Percentiles rank a stretch among this genome's conserved stretches.
Conservation (phyloP, 2,888 invertebrate genomes). For the Amblyjoppa fuscipennis region DNA sequence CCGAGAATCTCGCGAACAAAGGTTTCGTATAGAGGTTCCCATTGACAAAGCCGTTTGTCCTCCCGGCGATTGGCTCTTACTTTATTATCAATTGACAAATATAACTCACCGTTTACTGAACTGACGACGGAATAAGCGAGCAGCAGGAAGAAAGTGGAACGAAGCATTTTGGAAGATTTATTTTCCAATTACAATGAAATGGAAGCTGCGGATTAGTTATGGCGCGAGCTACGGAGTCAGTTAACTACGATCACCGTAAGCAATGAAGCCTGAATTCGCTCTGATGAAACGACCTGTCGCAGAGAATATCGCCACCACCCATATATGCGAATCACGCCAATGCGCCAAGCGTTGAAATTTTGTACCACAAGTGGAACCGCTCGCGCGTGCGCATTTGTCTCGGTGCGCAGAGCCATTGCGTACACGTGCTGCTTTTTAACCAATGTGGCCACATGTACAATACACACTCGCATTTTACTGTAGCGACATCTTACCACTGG, state of each 20-base stretch:
- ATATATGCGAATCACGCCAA: conserved; percentile 7
- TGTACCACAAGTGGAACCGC: not conserved
- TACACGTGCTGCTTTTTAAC: not conserved
- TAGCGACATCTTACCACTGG: too few species aligned
- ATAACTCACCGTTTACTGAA: conserved; percentile 48
- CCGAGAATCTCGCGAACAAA: conserved; percentile 62
- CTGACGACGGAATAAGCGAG: conserved; percentile 22
- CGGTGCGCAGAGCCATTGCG: not conserved
- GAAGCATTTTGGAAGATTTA: conserved; percentile 50
- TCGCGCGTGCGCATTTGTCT: not conserved
- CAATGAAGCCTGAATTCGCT: conserved; percentile 26
- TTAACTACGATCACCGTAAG: conserved; percentile 5
- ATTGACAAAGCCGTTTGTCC: conserved; percentile 18
- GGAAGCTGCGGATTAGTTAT: conserved; percentile 10
- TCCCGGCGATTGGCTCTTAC: not conserved
- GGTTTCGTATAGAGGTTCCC: conserved; percentile 25
- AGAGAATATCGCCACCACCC: conserved; percentile 4
- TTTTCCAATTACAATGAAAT: conserved; percentile 17
- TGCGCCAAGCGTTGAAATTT: conserved; percentile 5
- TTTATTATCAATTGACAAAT: not conserved
- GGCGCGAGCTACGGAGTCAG: not conserved
- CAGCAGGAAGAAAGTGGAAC: conserved; percentile 36
- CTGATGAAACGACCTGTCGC: conserved; percentile 38
- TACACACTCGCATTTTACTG: too few species aligned
- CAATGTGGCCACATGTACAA: too few species aligned